Evolutionary conservation across 2,113 vertebrate species (phyloP).

Genomic region (Amblyornis subalaris): DNA sequence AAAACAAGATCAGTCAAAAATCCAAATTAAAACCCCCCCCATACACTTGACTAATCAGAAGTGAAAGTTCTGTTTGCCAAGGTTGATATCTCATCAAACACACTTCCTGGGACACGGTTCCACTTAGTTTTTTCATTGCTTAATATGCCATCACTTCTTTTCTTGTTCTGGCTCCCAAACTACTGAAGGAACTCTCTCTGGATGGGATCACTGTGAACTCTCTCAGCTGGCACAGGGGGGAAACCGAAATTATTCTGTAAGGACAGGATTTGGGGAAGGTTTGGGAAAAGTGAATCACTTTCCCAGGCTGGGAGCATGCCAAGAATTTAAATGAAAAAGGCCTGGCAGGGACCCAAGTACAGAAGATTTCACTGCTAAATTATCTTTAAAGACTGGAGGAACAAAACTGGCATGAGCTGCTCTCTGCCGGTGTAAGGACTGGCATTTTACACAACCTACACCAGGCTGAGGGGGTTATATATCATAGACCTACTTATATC

Average conservation of each 20-base stretch:
- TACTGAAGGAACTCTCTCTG: background rate
- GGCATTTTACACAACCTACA: background rate
- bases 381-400: background rate
- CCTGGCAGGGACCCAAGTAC: background rate
- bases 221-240: background rate
- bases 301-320: background rate
- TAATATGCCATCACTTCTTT: background rate
- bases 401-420: background rate
- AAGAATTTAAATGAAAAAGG: conserved; percentile 31
- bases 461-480: background rate
- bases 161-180: background rate
- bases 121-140: background rate
- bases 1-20: background rate
- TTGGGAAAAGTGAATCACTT: conserved; percentile 27
- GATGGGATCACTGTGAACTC: background rate
- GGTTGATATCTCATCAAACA: background rate
- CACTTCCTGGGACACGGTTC: background rate
- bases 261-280: background rate
- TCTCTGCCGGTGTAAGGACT: background rate
- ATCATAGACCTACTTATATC: background rate
- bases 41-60: background rate
- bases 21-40: background rate
- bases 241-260: background rate
- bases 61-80: background rate
- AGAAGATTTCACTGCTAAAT: background rate